Evolutionary conservation across 2,797 vertebrate species (phyloP).

Genomic region (Chelmon rostratus): DNA sequence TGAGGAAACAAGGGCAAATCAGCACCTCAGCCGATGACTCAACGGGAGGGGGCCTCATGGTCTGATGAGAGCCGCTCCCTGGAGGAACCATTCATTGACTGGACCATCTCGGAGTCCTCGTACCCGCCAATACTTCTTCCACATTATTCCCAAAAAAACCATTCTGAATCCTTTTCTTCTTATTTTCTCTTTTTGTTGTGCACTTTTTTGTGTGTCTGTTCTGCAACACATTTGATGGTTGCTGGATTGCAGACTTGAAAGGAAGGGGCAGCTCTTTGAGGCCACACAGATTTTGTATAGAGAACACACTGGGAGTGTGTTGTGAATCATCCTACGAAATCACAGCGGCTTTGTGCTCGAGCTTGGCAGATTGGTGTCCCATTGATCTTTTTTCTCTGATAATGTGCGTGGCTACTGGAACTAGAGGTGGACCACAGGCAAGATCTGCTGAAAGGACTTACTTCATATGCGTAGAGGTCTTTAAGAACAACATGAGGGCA

Average conservation of each 20-base stretch:
- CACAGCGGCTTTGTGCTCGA: slow-evolving; percentile 45
- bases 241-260: slow-evolving; percentile 59
- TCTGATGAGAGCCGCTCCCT: slow-evolving; percentile 64
- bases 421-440: slow-evolving; percentile 36
- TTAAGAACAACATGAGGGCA: slow-evolving; percentile 50
- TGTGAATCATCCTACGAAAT: slow-evolving; percentile 64
- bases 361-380: slow-evolving; percentile 49
- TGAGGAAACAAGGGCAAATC: slow-evolving; percentile 76
- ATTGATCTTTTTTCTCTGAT: slow-evolving; percentile 65
- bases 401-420: slow-evolving; percentile 41
- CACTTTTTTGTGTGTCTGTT: slow-evolving; percentile 24
- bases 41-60: slow-evolving; percentile 60
- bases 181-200: slow-evolving; percentile 24
- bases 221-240: slow-evolving; percentile 41
- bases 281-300: slow-evolving; percentile 55
- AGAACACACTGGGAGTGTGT: slow-evolving; percentile 45
- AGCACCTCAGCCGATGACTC: slow-evolving; percentile 72
- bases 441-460: slow-evolving; percentile 27
- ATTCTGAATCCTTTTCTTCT: slow-evolving; percentile 10
- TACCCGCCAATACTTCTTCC: slow-evolving; percentile 15
- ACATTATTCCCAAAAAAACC: slow-evolving; percentile 36
- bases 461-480: slow-evolving; percentile 49
- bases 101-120: slow-evolving; percentile 35
- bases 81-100: slow-evolving; percentile 44
- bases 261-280: slow-evolving; percentile 51